phyloP scores from a whole-genome alignment of 2,113 vertebrate species.

The Tenrec ecaudatus region DNA sequence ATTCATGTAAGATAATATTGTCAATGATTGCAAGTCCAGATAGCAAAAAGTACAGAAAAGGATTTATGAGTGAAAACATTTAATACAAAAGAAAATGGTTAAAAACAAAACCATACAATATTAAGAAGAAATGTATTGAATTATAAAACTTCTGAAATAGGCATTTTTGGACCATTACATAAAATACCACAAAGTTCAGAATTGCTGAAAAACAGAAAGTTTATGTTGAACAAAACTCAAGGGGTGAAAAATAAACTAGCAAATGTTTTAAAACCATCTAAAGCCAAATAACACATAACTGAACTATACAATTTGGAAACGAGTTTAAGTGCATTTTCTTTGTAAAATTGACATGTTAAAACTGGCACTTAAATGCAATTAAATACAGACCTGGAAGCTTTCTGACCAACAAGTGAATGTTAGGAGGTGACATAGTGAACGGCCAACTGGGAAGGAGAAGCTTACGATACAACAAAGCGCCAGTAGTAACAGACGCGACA shows the following conservation, averaged over 20 bases:
- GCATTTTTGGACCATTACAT: slow-evolving; percentile 53
- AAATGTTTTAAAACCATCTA: slow-evolving; percentile 57
- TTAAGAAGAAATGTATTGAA: slow-evolving; percentile 68
- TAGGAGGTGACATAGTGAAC: slow-evolving; percentile 70
- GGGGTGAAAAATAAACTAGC: slow-evolving; percentile 37
- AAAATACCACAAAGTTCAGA: slow-evolving; percentile 60
- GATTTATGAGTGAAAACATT: slow-evolving; percentile 60
- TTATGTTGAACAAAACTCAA: slow-evolving; percentile 49
- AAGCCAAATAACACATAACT: slow-evolving; percentile 45
- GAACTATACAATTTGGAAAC: slow-evolving; percentile 70
- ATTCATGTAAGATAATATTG: slow-evolving; percentile 65
- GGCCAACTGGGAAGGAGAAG: slow-evolving; percentile 84
- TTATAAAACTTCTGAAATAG: slow-evolving; percentile 61
- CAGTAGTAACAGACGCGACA: slow-evolving; percentile 83
- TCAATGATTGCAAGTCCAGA: slow-evolving; percentile 48
- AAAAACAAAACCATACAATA: slow-evolving; percentile 22
- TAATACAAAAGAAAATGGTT: slow-evolving; percentile 64
- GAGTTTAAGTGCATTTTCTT: slow-evolving; percentile 85
- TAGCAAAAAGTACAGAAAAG: slow-evolving; percentile 61
- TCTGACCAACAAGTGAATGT: slow-evolving; percentile 78
- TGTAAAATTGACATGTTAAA: slow-evolving; percentile 83
- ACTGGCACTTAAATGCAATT: slow-evolving; percentile 76
- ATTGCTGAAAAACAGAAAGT: slow-evolving; percentile 45
- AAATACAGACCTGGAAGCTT: slow-evolving; percentile 79
- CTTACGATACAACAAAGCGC: slow-evolving; percentile 83